phyloP scores from a whole-genome alignment of 2,797 vertebrate species.

The Sebastes hubbsi region DNA sequence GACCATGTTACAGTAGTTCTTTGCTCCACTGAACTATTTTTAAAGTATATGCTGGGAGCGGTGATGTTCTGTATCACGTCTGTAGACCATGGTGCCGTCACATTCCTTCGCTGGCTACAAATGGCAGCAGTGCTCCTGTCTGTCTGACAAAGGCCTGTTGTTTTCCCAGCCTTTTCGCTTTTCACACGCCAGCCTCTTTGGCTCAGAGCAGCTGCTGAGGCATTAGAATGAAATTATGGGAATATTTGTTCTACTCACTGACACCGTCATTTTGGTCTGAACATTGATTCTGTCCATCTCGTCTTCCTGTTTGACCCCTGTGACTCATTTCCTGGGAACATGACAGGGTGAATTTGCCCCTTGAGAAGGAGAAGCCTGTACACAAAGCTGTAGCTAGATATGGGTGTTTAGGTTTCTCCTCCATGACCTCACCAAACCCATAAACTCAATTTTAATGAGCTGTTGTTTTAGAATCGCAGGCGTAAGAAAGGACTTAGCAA shows the following conservation, averaged over 20 bases:
- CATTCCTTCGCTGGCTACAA: conserved; percentile 51
- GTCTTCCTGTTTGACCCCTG: conserved; percentile 45
- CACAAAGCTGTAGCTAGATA: not conserved
- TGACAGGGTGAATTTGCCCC: conserved; percentile 24
- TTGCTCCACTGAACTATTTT: not conserved
- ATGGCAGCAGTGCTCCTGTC: conserved; percentile 46
- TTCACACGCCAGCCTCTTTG: conserved; percentile 52
- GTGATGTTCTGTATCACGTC: conserved; percentile 33
- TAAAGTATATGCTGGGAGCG: not conserved
- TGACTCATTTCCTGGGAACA: conserved; percentile 66
- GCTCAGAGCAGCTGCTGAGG: conserved; percentile 59
- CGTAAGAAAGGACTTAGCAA: not conserved
- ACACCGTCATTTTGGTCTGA: conserved; percentile 37
- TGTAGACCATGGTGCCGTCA: conserved; percentile 30
- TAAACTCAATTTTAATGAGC: not conserved
- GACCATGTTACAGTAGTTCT: not conserved
- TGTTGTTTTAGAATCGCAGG: not conserved
- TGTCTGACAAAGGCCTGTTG: conserved; percentile 68
- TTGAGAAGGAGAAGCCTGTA: not conserved
- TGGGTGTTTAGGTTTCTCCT: conserved; percentile 11
- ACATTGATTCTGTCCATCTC: conserved; percentile 58
- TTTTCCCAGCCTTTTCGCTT: conserved; percentile 68
- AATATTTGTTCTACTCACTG: conserved; percentile 61
- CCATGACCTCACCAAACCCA: conserved; percentile 4
- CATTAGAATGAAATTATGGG: conserved; percentile 72